phyloP scores from a whole-genome alignment of 2,113 vertebrate genomes.

The Syngnathus floridae region DNA sequence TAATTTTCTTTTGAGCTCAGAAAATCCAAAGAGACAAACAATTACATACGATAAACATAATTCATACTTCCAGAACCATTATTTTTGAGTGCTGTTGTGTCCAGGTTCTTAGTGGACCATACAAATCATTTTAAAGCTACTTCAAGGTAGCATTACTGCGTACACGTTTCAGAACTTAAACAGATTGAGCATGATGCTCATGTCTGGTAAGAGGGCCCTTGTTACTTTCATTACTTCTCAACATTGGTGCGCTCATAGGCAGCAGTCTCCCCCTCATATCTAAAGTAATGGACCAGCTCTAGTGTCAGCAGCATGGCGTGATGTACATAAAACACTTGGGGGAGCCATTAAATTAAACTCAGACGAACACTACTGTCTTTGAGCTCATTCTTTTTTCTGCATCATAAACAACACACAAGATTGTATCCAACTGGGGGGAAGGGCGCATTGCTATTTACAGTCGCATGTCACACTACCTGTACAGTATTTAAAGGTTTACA shows the following conservation, averaged over 20 bases:
- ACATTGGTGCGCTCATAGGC: slow-evolving; percentile 59
- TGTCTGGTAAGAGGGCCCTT: slow-evolving; percentile 37
- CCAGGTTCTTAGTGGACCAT: not conserved
- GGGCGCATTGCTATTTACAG: not conserved
- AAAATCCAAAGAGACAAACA: too few species aligned
- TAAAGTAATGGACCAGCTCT: slow-evolving; percentile 32
- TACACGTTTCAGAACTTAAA: not conserved
- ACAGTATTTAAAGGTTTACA: not conserved
- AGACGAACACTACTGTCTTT: slow-evolving; percentile 31
- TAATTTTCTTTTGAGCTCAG: too few species aligned
- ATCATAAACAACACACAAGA: slow-evolving; percentile 27
- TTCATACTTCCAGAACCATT: too few species aligned
- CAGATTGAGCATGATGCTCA: not conserved
- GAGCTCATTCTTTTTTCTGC: slow-evolving; percentile 8
- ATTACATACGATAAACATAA: too few species aligned
- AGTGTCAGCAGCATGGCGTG: slow-evolving; percentile 40
- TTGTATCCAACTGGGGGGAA: not conserved
- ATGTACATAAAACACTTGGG: slow-evolving; percentile 32
- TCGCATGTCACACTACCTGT: not conserved
- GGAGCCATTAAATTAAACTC: slow-evolving; percentile 37
- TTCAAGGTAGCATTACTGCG: not conserved
- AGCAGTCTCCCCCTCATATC: slow-evolving; percentile 35
- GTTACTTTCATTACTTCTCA: slow-evolving; percentile 69
- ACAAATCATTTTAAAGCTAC: not conserved
- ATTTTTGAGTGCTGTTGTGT: too few species aligned